Conservation (phyloP, 30 jellyfish, hydroid and myxozoan species). For the Hydra vulgaris region DNA sequence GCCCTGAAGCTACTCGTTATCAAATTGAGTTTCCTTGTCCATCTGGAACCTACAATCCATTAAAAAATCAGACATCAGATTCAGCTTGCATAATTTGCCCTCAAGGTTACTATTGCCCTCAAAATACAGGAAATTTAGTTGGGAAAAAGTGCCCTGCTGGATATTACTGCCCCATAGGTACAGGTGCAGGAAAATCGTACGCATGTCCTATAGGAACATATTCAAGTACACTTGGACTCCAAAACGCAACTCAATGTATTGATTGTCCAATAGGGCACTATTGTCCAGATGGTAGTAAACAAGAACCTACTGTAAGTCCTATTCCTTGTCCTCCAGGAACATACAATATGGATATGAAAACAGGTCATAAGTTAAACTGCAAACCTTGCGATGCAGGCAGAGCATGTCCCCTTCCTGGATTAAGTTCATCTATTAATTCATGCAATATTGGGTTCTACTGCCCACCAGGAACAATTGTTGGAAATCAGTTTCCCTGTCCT, state of each 20-base stretch:
- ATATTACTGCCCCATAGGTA: slow-evolving; percentile 78
- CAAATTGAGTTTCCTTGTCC: slow-evolving; percentile 79
- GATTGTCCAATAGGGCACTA: slow-evolving; percentile 91
- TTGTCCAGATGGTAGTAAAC: slow-evolving; percentile 88
- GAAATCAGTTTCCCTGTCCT: slow-evolving; percentile 78
- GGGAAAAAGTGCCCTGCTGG: slow-evolving; percentile 68
- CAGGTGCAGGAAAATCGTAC: slow-evolving; percentile 62
- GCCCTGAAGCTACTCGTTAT: slow-evolving; percentile 74
- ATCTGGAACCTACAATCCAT: slow-evolving; percentile 62
- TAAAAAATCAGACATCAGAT: slow-evolving; percentile 35
- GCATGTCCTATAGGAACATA: slow-evolving; percentile 91
- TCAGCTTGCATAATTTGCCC: slow-evolving; percentile 54
- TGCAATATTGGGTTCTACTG: slow-evolving; percentile 81
- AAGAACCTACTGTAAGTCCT: slow-evolving; percentile 73
- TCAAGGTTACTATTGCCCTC: slow-evolving; percentile 64
- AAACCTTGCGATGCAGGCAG: slow-evolving; percentile 85
- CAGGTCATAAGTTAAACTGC: slow-evolving; percentile 73
- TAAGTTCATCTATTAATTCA: slow-evolving; percentile 39
- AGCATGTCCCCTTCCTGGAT: slow-evolving; percentile 82
- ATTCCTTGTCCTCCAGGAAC: slow-evolving; percentile 95
- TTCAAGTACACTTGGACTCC: slow-evolving; percentile 42
- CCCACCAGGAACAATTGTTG: slow-evolving; percentile 79
- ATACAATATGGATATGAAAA: slow-evolving; percentile 49
- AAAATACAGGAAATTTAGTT: slow-evolving; percentile 34
- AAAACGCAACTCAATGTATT: slow-evolving; percentile 59